Conservation (phyloP, 2,797 vertebrate species). For the Rhincodon typus region DNA sequence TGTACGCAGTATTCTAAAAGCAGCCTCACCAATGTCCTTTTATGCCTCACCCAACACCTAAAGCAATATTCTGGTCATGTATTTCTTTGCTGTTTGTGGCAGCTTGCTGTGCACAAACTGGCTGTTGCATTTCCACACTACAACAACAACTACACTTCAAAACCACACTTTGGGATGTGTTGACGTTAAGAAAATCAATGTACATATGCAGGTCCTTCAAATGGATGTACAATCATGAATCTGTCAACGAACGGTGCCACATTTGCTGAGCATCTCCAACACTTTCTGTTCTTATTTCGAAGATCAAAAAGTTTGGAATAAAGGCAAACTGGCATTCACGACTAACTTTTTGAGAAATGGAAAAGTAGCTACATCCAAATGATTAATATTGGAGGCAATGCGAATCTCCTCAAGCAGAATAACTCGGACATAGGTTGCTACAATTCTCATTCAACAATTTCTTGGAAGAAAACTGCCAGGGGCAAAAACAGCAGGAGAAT, state of each 20-base stretch:
- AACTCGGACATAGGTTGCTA: not conserved
- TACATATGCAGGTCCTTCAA: not conserved
- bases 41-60: not conserved
- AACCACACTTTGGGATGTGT: not conserved
- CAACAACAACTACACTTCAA: not conserved
- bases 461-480: not conserved
- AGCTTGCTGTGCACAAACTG: not conserved
- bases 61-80: not conserved
- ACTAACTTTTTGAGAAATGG: not conserved
- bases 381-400: not conserved
- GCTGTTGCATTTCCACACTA: not conserved
- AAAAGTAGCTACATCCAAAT: not conserved
- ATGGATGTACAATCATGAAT: not conserved
- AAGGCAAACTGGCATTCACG: too few species aligned
- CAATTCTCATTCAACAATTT: not conserved
- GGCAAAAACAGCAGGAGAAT: not conserved
- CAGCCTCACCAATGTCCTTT: not conserved
- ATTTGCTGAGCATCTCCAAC: not conserved
- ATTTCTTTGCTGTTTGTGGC: not conserved
- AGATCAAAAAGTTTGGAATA: not conserved
- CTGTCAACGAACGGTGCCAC: not conserved
- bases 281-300: not conserved
- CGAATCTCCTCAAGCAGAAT: not conserved
- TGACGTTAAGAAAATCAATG: not conserved
- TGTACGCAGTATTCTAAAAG: too few species aligned